Percentiles rank a stretch among this genome's conserved stretches.
Conservation (phyloP, 1,140 invertebrate genomes). For the Pissodes strobi region DNA sequence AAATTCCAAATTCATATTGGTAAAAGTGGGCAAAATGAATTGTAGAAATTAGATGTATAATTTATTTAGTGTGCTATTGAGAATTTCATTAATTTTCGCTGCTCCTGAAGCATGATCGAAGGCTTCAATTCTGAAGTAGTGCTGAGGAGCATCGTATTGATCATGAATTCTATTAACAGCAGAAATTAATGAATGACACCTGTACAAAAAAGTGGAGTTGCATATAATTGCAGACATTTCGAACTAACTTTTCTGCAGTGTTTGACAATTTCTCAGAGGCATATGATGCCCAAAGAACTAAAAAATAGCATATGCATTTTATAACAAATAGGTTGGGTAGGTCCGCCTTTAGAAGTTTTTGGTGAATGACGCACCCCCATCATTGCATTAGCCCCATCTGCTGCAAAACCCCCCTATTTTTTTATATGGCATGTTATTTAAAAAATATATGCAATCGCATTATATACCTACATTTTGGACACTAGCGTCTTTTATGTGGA, state of each 20-base stretch:
- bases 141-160: conserved; percentile 9
- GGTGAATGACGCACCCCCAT: too few species aligned
- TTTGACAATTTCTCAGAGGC: conserved; percentile 12
- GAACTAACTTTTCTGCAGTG: neutral
- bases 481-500: too few species aligned
- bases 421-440: too few species aligned
- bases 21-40: conserved; percentile 13
- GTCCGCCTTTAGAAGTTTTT: too few species aligned
- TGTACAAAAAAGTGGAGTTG: neutral
- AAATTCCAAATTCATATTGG: conserved; percentile 10
- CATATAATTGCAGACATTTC: neutral
- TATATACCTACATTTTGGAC: too few species aligned
- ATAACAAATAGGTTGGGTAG: too few species aligned
- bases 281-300: neutral
- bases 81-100: neutral
- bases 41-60: conserved; percentile 7
- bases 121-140: conserved; percentile 6
- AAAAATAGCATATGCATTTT: conserved; percentile 13
- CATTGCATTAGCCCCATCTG: too few species aligned
- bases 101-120: conserved; percentile 5
- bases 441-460: too few species aligned
- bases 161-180: conserved; percentile 6
- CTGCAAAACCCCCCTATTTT: too few species aligned
- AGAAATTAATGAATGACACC: neutral
- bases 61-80: conserved; percentile 13